Conservation (phyloP, 2,113 vertebrate species). For the Cebidichthys violaceus region DNA sequence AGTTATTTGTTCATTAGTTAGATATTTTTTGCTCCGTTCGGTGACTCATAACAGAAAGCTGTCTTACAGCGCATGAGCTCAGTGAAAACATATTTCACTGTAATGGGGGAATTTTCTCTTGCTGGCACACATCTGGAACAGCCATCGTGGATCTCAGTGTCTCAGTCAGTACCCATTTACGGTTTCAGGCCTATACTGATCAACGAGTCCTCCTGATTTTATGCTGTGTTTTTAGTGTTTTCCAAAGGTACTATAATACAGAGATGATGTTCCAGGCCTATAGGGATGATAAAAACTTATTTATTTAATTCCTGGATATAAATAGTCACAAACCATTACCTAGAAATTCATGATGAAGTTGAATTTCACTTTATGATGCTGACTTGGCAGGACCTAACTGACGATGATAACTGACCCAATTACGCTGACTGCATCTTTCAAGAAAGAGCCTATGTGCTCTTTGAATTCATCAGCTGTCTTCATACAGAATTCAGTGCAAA, state of each 20-base stretch:
- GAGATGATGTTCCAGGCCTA: neutral
- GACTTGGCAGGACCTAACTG: constrained; percentile 7
- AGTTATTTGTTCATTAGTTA: constrained; percentile 37
- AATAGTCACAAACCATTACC: neutral
- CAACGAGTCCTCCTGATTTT: constrained; percentile 28
- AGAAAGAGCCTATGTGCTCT: neutral
- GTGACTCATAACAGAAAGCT: constrained; percentile 18
- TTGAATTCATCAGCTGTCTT: neutral
- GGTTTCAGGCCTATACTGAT: constrained; percentile 29
- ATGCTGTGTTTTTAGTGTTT: constrained; percentile 13
- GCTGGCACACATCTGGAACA: constrained; percentile 33
- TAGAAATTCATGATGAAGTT: neutral
- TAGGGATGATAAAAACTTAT: neutral
- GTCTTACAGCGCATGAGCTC: constrained; percentile 15
- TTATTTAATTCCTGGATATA: neutral
- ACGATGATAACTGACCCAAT: constrained; percentile 7
- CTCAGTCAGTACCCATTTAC: neutral
- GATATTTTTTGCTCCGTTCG: constrained; percentile 22
- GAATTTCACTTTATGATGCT: constrained; percentile 13
- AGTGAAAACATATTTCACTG: constrained; percentile 9
- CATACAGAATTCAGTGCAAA: neutral
- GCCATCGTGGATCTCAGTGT: neutral
- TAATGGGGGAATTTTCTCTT: constrained; percentile 8
- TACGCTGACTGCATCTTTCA: neutral
- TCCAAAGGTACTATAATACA: neutral